Conservation (phyloP, 2,113 vertebrate genomes). For the Passer domesticus region DNA sequence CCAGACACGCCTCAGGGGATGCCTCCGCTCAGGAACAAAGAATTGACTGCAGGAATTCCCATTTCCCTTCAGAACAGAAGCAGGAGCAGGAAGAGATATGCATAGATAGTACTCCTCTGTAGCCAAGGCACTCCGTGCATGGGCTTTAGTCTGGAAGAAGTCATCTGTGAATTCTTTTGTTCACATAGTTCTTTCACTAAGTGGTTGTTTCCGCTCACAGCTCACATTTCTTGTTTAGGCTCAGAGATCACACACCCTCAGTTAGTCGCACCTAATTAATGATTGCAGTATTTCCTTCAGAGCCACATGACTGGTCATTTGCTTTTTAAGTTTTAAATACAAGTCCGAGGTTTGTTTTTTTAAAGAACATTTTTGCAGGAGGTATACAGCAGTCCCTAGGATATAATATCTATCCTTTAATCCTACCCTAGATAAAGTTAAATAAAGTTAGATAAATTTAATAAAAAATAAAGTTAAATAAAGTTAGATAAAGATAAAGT, state of each 20-base stretch:
- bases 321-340: neutral
- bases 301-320: neutral
- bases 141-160: neutral
- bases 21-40: neutral
- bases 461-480: no score
- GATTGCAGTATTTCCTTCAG: neutral
- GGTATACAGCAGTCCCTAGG: neutral
- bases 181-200: neutral
- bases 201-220: neutral
- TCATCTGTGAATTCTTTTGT: conserved; percentile 13
- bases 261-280: neutral
- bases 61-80: neutral
- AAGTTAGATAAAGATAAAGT: neutral
- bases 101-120: neutral
- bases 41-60: neutral
- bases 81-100: neutral
- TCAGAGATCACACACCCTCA: neutral
- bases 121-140: neutral
- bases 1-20: neutral
- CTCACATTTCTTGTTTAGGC: neutral
- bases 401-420: neutral
- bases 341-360: neutral
- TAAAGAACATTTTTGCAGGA: neutral
- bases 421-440: neutral
- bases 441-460: no score